A percentile compares a stretch with the other conserved stretches of the same genome.
Evolutionary conservation across 2,888 invertebrate genomes (phyloP).

Genomic region (Lasioglossum marginatum): DNA sequence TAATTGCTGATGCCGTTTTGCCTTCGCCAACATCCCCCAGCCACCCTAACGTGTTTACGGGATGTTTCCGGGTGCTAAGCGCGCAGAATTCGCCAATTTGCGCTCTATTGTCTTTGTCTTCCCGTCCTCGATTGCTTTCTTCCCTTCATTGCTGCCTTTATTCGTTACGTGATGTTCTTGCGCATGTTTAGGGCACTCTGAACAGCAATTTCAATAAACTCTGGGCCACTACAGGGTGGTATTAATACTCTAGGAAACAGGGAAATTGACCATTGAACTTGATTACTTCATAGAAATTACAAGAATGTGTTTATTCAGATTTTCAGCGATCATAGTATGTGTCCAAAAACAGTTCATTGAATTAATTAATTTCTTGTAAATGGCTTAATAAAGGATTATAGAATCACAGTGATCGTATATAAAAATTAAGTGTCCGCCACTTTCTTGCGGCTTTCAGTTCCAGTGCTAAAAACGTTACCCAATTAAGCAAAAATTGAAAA

Average conservation of each 20-base stretch:
- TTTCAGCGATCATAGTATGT: no score
- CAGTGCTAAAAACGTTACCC: not conserved
- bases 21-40: not conserved
- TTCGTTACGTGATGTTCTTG: not conserved
- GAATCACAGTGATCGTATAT: no score
- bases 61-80: not conserved
- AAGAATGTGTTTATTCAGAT: not conserved
- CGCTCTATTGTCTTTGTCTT: not conserved
- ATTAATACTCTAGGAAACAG: not conserved
- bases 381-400: not conserved
- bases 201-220: not conserved
- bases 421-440: not conserved
- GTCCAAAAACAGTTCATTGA: not conserved
- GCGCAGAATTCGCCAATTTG: not conserved
- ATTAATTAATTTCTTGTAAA: not conserved
- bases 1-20: conserved; percentile 10
- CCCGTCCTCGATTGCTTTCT: not conserved
- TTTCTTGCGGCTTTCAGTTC: no score
- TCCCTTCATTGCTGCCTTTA: not conserved
- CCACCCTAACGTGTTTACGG: not conserved
- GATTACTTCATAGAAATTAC: not conserved
- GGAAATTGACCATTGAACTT: not conserved
- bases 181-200: not conserved
- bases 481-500: not conserved
- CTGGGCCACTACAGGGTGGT: not conserved